Percentiles rank a stretch among this genome's conserved stretches.
Conservation (phyloP, 2,113 vertebrate species). For the Ailurus styani region DNA sequence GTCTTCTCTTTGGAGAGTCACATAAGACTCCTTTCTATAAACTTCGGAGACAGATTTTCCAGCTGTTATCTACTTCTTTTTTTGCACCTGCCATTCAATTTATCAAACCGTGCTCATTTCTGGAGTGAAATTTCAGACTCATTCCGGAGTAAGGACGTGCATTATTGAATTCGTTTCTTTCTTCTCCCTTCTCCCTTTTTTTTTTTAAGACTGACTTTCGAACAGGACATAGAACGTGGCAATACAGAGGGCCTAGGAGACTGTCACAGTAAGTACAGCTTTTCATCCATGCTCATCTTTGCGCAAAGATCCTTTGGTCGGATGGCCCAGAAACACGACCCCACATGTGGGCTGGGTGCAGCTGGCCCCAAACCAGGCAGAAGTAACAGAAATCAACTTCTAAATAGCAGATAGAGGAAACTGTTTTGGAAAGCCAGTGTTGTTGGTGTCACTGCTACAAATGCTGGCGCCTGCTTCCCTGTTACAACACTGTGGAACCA, state of each 20-base stretch:
- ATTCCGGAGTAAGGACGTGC: conserved; percentile 68
- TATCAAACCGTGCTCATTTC: not conserved
- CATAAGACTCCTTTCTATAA: conserved; percentile 24
- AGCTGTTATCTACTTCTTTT: conserved; percentile 6
- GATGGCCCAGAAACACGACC: conserved; percentile 52
- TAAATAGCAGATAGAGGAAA: conserved; percentile 29
- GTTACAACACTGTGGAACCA: conserved; percentile 36
- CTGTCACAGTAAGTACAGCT: conserved; percentile 98
- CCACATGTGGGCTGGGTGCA: not conserved
- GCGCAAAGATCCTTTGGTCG: conserved; percentile 71
- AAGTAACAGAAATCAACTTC: conserved; percentile 52
- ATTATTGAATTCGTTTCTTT: conserved; percentile 85
- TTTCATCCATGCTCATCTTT: conserved; percentile 77
- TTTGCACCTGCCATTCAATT: conserved; percentile 41
- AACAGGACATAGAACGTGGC: conserved; percentile 97
- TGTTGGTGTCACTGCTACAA: not conserved
- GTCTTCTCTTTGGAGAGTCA: not conserved
- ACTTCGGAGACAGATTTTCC: not conserved
- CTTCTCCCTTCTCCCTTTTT: not conserved
- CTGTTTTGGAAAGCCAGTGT: not conserved
- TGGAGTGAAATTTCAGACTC: conserved; percentile 40
- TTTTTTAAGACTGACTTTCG: conserved; percentile 90
- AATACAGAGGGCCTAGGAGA: conserved; percentile 99
- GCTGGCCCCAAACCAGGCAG: not conserved
- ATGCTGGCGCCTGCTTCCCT: not conserved